phyloP scores from a whole-genome alignment of 2,888 invertebrate species.

The Nemurella pictetii region DNA sequence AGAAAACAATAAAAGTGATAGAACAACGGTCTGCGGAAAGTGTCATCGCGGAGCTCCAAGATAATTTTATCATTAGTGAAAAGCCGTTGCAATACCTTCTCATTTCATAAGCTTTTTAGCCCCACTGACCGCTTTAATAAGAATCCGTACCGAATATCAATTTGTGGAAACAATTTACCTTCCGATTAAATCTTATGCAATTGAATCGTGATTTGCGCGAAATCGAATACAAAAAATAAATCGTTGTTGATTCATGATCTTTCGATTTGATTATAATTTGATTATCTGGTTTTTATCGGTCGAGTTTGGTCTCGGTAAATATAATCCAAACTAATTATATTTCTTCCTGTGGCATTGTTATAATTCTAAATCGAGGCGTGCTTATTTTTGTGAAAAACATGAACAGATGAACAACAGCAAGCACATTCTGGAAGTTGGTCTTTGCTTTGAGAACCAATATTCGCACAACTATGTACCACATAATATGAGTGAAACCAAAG shows the following conservation, averaged over 20 bases:
- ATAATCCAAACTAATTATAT: constrained; percentile 3
- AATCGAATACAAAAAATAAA: neutral
- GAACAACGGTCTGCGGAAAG: neutral
- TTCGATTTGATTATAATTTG: neutral
- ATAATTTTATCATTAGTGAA: neutral
- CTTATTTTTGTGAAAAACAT: no score
- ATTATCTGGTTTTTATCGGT: neutral
- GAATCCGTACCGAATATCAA: neutral
- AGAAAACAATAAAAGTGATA: neutral
- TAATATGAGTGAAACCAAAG: no score
- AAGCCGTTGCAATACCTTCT: neutral
- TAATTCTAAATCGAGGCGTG: no score
- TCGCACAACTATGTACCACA: no score
- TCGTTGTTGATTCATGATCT: neutral
- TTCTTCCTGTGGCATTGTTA: neutral
- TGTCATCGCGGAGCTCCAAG: neutral
- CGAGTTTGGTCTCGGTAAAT: constrained; percentile 14
- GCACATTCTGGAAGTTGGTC: no score
- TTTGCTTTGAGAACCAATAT: no score
- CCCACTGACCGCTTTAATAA: no score
- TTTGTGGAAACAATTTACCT: neutral
- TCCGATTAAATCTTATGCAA: neutral
- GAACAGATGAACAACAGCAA: no score
- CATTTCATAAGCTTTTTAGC: neutral
- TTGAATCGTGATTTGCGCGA: neutral